phyloP scores from a whole-genome alignment of 2,888 invertebrate species.

The Nephrocerus scutellatus region DNA sequence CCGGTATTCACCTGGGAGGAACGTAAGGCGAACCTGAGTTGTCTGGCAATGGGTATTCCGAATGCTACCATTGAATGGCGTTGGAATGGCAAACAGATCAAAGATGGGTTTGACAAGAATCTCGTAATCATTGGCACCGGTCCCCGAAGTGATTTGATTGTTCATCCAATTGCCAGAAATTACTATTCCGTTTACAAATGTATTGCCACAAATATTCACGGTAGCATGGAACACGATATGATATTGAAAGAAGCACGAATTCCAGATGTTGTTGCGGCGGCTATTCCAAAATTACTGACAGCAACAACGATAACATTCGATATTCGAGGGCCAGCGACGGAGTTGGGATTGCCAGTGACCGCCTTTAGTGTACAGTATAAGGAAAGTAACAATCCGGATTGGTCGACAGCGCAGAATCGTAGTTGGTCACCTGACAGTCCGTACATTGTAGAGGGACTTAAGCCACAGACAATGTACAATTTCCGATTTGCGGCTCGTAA shows the following conservation, averaged over 20 bases:
- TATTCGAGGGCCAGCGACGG: conserved; percentile 66
- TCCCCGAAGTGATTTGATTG: conserved; percentile 63
- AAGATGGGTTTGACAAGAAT: conserved; percentile 51
- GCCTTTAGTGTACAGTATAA: conserved; percentile 72
- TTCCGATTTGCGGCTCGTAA: conserved; percentile 80
- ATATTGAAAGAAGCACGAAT: conserved; percentile 66
- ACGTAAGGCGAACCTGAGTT: conserved; percentile 74
- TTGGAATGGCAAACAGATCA: conserved; percentile 53
- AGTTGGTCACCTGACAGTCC: conserved; percentile 75
- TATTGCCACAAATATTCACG: conserved; percentile 70
- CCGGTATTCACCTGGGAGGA: conserved; percentile 80
- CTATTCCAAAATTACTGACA: conserved; percentile 61
- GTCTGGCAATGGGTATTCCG: conserved; percentile 80
- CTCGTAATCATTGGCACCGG: conserved; percentile 60
- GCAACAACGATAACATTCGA: conserved; percentile 80
- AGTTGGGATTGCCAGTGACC: conserved; percentile 67
- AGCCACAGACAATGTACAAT: conserved; percentile 68
- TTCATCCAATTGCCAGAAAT: conserved; percentile 59
- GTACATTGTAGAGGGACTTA: conserved; percentile 72
- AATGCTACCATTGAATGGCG: conserved; percentile 89
- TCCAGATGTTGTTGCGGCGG: conserved; percentile 61
- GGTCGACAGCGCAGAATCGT: conserved; percentile 63
- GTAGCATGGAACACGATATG: conserved; percentile 60
- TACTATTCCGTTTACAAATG: conserved; percentile 75
- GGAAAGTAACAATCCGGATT: conserved; percentile 57